Evolutionary conservation across 2,113 vertebrate genomes (phyloP), one percentile per base, ranked within the genome.

Genomic region (Cottus gobio): DNA sequence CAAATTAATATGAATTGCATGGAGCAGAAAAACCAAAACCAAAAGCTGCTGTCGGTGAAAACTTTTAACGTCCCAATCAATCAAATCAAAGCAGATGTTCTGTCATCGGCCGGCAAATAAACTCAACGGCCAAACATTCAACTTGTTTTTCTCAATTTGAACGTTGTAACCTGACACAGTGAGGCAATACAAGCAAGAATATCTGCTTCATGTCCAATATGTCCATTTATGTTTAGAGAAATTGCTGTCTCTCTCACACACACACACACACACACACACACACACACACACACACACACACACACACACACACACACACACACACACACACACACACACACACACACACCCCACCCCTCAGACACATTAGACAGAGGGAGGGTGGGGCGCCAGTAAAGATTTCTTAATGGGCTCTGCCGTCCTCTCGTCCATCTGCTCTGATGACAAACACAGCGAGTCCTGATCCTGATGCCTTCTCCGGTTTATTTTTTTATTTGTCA

Each of bases 381-480:
- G 93, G 93, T 93, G 92, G 92, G 93, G 93, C 93, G 46, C 90
- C 90, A 93, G 90, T 90, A 90, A 91, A 91, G 91, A 91, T 91
- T 91, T 91, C 91, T 92, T 93, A 92, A 93, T 94, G 93, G 91
- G 91, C 89, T 91, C 79, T 82, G 87, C 79, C 30, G 70, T 89
- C 79, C 83, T 90, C 82, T 87, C 7, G 79, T 92, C 92, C 86
- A 91, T 91, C 92, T 93, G 90, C 87, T 83, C 70, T 85, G 90
- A 89, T 90, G 89, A 91, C 87, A 86, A 90, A 91, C 91, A 79
- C 85, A 67, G 87, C 86, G 68, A 8, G 67, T 85, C 84, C 85
- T 62, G 84, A 80, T 78, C 72, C 74, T 78, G 75, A 46, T 82
- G 79, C 71, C n/a, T 71, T 71, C 57, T 28, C 12, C 16, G 9